Conservation (phyloP, 2,797 vertebrate genomes). For the Sciurus vulgaris region DNA sequence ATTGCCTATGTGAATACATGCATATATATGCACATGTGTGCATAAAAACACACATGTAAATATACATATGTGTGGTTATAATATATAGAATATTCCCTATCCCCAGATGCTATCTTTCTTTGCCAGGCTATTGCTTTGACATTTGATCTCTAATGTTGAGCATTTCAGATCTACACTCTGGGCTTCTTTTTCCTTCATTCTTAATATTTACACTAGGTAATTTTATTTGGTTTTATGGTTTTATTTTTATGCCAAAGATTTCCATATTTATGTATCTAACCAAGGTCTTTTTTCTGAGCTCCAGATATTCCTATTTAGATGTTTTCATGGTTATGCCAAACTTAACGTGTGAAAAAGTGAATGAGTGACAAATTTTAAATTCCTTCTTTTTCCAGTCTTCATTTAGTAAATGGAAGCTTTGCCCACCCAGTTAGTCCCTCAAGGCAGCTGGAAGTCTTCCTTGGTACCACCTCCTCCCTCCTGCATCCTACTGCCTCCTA, state of each 20-base stretch:
- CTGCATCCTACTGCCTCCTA: not conserved
- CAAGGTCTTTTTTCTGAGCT: constrained; percentile 9
- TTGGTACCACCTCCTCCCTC: not conserved
- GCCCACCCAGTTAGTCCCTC: not conserved
- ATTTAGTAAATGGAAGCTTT: constrained; percentile 20
- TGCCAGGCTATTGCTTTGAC: not conserved
- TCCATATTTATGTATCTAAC: constrained; percentile 47
- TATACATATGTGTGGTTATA: not conserved
- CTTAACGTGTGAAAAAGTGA: constrained; percentile 45
- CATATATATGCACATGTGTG: accelerated
- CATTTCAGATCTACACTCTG: not conserved
- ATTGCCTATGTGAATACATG: not conserved
- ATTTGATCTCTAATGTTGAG: not conserved
- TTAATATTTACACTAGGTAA: constrained; percentile 7
- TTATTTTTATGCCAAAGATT: constrained; percentile 56
- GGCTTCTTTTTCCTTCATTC: not conserved
- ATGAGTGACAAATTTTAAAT: constrained; percentile 25
- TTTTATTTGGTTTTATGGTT: constrained; percentile 35
- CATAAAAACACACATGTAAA: accelerated
- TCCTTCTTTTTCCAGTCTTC: not conserved
- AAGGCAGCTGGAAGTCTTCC: not conserved
- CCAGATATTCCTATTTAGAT: constrained; percentile 53
- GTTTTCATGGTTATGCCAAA: not conserved
- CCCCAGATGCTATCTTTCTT: not conserved
- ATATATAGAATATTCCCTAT: not conserved